These are phyloP conservation scores for Macrosoma leucophasiata DNA, from an alignment of 2,888 invertebrate species.

Conservation along the genomic window DNA sequence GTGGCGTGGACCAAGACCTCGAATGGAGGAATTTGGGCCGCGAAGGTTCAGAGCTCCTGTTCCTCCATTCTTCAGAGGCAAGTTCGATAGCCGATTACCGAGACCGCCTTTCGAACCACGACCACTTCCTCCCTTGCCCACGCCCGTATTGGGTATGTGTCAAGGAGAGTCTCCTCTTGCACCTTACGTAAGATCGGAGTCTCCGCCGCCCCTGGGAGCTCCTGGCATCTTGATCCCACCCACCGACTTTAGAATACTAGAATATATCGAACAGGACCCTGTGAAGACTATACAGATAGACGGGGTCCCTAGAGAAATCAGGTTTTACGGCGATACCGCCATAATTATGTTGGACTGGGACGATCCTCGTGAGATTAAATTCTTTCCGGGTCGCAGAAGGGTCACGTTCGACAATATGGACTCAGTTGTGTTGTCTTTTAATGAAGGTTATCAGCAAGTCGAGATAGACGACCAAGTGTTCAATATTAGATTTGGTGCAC, in stretches of 20 bases:
- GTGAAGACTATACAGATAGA: constrained; percentile 90
- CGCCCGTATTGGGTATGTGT: constrained; percentile 51
- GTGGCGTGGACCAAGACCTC: constrained; percentile 54
- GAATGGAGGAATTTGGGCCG: constrained; percentile 50
- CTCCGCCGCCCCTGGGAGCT: constrained; percentile 56
- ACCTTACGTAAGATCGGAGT: constrained; percentile 46
- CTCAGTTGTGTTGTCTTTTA: constrained; percentile 77
- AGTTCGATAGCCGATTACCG: constrained; percentile 47
- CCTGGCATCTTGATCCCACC: constrained; percentile 52
- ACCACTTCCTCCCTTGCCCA: constrained; percentile 44
- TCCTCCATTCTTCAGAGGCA: constrained; percentile 46
- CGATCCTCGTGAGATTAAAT: constrained; percentile 89
- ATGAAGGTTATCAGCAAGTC: constrained; percentile 83
- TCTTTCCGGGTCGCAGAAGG: constrained; percentile 85
- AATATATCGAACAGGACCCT: constrained; percentile 76
- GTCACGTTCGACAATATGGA: constrained; percentile 87
- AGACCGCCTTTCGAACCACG: constrained; percentile 47
- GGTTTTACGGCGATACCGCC: constrained; percentile 90
- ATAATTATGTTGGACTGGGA: constrained; percentile 90
- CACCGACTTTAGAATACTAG: constrained; percentile 52
- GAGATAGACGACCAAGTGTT: constrained; percentile 83
- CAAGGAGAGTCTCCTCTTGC: constrained; percentile 53
- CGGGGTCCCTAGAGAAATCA: constrained; percentile 84
- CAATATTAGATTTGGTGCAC: constrained; percentile 91
- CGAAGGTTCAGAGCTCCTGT: constrained; percentile 49